These are phyloP conservation scores for Drosophila teissieri DNA, from an alignment of 1,140 invertebrate species.

Conservation along the genomic window DNA sequence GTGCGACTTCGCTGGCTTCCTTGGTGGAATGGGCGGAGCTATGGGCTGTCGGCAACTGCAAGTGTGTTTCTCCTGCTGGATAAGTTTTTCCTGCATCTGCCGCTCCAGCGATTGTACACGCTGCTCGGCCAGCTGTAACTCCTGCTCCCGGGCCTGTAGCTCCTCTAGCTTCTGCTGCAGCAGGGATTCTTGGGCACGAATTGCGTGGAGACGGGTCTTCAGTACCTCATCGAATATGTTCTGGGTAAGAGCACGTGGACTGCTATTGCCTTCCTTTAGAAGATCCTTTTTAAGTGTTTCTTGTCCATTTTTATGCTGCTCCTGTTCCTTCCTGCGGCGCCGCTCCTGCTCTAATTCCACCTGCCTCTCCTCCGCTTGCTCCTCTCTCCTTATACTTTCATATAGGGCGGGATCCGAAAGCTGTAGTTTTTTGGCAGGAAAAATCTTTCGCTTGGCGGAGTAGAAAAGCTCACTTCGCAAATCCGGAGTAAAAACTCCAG, in stretches of 20 bases:
- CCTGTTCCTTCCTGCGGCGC: conserved; percentile 2
- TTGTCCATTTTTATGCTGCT: not conserved
- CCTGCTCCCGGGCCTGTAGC: conserved; percentile 84
- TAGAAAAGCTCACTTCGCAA: conserved; percentile 72
- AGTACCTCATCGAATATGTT: conserved; percentile 71
- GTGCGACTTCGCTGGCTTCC: conserved; percentile 36
- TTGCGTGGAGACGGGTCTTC: conserved; percentile 68
- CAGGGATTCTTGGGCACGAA: conserved; percentile 69
- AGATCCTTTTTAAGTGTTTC: not conserved
- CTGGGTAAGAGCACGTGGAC: conserved; percentile 55
- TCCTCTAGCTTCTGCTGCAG: conserved; percentile 77
- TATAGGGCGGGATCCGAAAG: conserved; percentile 75
- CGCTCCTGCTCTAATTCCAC: conserved; percentile 12
- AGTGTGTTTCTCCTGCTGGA: conserved; percentile 27
- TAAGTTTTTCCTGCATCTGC: conserved; percentile 48
- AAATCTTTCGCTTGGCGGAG: conserved; percentile 63
- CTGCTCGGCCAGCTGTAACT: conserved; percentile 62
- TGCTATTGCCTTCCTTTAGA: not conserved
- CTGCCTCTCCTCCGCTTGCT: conserved; percentile 15
- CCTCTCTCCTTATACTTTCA: conserved; percentile 65
- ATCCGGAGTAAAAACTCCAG: conserved; percentile 73
- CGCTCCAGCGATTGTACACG: conserved; percentile 59
- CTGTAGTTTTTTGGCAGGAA: conserved; percentile 48
- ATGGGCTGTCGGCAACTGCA: conserved; percentile 19
- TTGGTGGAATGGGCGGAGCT: conserved; percentile 55